Base-by-base conservation (phyloP, 2,113 vertebrate species). In the Dicentrarchus labrax region DNA sequence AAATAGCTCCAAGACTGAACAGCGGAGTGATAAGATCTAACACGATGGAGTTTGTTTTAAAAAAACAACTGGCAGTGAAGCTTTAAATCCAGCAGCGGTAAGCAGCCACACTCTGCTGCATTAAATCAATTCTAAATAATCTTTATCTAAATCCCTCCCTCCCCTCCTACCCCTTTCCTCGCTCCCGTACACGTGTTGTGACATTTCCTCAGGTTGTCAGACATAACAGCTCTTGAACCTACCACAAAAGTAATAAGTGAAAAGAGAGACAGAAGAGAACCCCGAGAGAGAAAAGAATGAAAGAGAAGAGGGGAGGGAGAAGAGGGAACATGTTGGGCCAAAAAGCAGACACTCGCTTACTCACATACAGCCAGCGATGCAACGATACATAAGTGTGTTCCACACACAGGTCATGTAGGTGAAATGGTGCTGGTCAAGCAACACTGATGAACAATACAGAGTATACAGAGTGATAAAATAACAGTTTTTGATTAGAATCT, bases 171-270 rank as follows among this genome's bases (percentile, higher is more conserved):
- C n/a, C 19, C 41, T 64, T 39, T 16, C 5, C 0, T 30, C 30
- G 4, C 30, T 21, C 3, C 10, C 5, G 30, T 41, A 47, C 39
- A 50, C 8, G 36, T 62, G 69, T 39, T 51, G 5, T 72, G 73
- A 67, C 66, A 76, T 74, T 83, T 72, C 45, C 43, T 24, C 62
- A 7, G 53, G 62, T 71, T 74, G 72, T 76, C 72, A 60, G 8
- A 76, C 10, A 54, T 22, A 43, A 39, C 0, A 54, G 45, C 12
- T 79, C 6, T 53, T 38, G 24, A 84, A 30, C 24, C 16, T 21
- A 53, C 8, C 8, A 67, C 62, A 75, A 54, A 78, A 72, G 9
- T 0, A 69, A 84, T 82, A 39, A 39, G 72, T 57, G 57, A 76
- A 22, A 56, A 45, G 45, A 81, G 22, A 8, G 30, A 53, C 9